Base-by-base conservation (phyloP, 2,113 vertebrate species). In the Poeciliopsis prolifica region DNA sequence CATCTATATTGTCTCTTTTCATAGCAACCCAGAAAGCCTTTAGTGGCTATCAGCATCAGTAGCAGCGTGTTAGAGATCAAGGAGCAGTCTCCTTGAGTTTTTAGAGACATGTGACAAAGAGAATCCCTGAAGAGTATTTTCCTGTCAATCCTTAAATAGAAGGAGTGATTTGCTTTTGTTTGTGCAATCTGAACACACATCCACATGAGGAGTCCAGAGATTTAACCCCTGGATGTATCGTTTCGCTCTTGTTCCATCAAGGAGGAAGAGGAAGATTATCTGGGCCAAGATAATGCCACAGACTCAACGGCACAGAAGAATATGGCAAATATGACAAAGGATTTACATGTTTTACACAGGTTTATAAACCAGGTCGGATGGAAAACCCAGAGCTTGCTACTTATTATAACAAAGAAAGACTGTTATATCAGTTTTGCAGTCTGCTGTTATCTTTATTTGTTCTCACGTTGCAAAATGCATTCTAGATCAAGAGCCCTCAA, bases 11-110 rank as follows among this genome's bases (percentile, higher is more conserved):
- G 69, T 63, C 85, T 92, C 79, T 86, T 82, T 88, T 88, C 91
- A 88, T 89, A 90, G 91, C 90, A 90, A 90, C 90, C 84, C 72
- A 86, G 82, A 66, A 88, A 86, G 72, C 79, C 70, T 80, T 71
- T 29, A 11, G 65, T 74, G 71, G 79, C 44, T 14, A 42, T 4
- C 40, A 15, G 14, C 14, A 1, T 5, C 40, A 42, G 40, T 1
- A 19, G 14, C 40, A 26, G 29, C 48, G 12, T 70, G 60, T 19
- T 62, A 78, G 70, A 42, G 10, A 30, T 42, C 19, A 64, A 35
- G 31, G 26, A 26, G 17, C 14, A 42, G 40, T 15, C 14, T 15
- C 13, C 40, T 42, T 42, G 40, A 42, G 12, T 42, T 70, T 74
- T 74, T 14, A 62, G 68, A 60, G 70, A 54, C 13, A 65, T 31